Evolutionary conservation across 1,140 invertebrate species (phyloP), one percentile per base, ranked within the genome.

Genomic region (Himalopsyche phryganea): DNA sequence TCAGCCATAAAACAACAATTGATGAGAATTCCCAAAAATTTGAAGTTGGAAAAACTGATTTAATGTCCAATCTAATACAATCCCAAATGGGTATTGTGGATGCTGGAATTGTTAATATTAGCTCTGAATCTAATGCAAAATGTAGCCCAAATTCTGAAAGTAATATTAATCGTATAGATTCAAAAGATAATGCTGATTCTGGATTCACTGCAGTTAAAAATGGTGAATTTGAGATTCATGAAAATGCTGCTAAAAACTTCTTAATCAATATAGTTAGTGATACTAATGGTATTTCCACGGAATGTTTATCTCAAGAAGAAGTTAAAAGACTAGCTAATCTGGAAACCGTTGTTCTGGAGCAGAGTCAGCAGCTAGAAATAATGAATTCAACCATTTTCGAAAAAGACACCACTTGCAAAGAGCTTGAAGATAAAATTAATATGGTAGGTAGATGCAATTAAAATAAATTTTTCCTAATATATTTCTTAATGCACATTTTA

Each of bases 321-420:
- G 14, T 19, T n/a, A 41, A 58, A 18, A 51, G 23, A 20, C 15
- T 44, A 4, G 41, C 45, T n/a, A 36, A 51, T 11, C 44, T 63
- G 11, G 61, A 63, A 48, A 32, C 15, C 0, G 42, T 51, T 11
- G 40, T 63, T 35, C 20, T 47, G 10, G 57, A 64, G 36, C 42
- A 59, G 20, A 55, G 52, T 23, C 36, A 42, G n/a, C 44, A 64
- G 23, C 10, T 64, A 28, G 40, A 52, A 11, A 38, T 38, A 0
- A 41, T 60, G 13, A 47, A 55, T 33, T 69, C 72, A 23, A 70
- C 75, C 17, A 9, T 76, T 1, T 68, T 71, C 15, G 65, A 69
- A 14, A 77, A 72, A 59, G 74, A 77, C 62, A 66, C 70, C 7
- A 68, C 63, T 2, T 75, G 72, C 49, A 76, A 73, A 50, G 73